These are phyloP conservation scores for Mesocricetus auratus DNA, from an alignment of 2,113 vertebrate genomes.

Conservation along the genomic window DNA sequence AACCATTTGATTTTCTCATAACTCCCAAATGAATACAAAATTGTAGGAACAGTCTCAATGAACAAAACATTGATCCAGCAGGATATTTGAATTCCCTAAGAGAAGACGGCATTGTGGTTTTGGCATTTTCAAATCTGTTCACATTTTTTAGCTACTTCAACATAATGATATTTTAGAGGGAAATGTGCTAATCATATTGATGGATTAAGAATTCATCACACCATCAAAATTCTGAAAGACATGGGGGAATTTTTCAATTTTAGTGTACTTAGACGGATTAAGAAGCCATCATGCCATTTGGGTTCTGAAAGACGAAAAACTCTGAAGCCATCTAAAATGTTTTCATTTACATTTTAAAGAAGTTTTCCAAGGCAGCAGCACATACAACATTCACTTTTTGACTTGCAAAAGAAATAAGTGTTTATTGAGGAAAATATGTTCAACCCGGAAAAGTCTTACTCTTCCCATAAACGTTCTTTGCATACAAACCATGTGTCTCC, in stretches of 20 bases:
- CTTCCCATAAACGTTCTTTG: not conserved
- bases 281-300: constrained; percentile 40
- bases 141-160: not conserved
- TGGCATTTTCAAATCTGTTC: constrained; percentile 45
- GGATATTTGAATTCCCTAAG: not conserved
- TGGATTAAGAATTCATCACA: constrained; percentile 58
- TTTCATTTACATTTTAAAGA: constrained; percentile 65
- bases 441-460: constrained; percentile 1
- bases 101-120: not conserved
- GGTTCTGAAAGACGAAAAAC: constrained; percentile 51
- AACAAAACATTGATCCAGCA: not conserved
- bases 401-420: constrained; percentile 48
- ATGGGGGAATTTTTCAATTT: constrained; percentile 57
- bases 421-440: constrained; percentile 51
- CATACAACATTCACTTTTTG: constrained; percentile 32
- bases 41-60: constrained; percentile 18
- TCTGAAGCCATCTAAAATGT: constrained; percentile 47
- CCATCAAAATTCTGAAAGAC: constrained; percentile 56
- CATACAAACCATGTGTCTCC: not conserved
- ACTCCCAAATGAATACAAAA: not conserved
- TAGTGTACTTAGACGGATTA: constrained; percentile 38
- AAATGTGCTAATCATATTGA: constrained; percentile 18
- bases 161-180: constrained; percentile 51
- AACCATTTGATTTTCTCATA: constrained; percentile 14
- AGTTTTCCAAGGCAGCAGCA: constrained; percentile 8